Evolutionary conservation across 1,140 invertebrate species (phyloP).

Genomic region (Notospermus geniculatus): DNA sequence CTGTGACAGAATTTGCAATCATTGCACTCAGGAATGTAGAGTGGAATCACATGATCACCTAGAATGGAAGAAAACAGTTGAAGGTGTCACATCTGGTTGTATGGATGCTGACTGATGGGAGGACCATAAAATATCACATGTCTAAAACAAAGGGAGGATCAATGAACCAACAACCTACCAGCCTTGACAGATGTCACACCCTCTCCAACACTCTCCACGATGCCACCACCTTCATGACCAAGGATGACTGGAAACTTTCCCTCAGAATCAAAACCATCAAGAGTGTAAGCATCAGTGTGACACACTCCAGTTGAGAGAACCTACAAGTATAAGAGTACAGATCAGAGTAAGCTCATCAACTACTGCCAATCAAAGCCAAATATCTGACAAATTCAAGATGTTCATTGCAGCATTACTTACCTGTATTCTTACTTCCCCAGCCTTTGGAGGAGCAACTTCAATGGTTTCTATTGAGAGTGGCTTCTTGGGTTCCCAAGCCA

Average conservation of each 20-base stretch:
- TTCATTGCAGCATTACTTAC: slow-evolving; percentile 39
- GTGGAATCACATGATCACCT: slow-evolving; percentile 94
- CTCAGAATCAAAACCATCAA: slow-evolving; percentile 89
- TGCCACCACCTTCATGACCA: slow-evolving; percentile 73
- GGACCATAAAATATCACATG: slow-evolving; percentile 1
- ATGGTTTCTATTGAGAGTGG: slow-evolving; percentile 85
- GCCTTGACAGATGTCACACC: slow-evolving; percentile 83
- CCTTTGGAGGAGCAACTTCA: slow-evolving; percentile 91
- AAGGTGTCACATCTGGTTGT: neutral
- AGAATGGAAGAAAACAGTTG: slow-evolving; percentile 33
- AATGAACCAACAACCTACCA: slow-evolving; percentile 58
- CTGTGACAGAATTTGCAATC: slow-evolving; percentile 96
- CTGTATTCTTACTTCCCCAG: slow-evolving; percentile 65
- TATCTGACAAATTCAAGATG: too few species aligned
- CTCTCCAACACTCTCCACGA: slow-evolving; percentile 93
- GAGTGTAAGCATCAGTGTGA: slow-evolving; percentile 95
- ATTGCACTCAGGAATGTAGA: slow-evolving; percentile 94
- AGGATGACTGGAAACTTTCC: slow-evolving; percentile 90
- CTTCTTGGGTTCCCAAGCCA: slow-evolving; percentile 61
- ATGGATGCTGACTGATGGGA: too few species aligned
- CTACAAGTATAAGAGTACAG: slow-evolving; percentile 58
- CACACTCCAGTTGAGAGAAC: slow-evolving; percentile 88
- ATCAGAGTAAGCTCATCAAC: too few species aligned
- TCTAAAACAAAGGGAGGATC: neutral
- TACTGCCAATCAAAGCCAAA: too few species aligned